Conservation (phyloP, 2,888 invertebrate species). For the Deroplatys truncata region DNA sequence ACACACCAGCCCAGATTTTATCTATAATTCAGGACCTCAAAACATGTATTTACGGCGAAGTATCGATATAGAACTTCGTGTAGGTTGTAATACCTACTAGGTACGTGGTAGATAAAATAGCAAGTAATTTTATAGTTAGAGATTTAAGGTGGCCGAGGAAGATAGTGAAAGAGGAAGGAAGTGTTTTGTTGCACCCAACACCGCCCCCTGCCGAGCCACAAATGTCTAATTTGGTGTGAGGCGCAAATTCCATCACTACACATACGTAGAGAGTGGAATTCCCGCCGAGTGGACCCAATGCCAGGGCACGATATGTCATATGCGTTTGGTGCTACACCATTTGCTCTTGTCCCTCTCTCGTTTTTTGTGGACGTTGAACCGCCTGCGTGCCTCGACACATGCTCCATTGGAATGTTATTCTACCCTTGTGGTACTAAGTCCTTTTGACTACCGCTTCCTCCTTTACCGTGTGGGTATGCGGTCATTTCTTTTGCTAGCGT, state of each 20-base stretch:
- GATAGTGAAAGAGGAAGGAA: not conserved
- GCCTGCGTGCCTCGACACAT: not conserved
- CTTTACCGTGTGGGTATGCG: too few relatives aligned
- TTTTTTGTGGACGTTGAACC: not conserved
- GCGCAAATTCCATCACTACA: not conserved
- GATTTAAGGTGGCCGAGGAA: not conserved
- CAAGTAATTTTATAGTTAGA: too few relatives aligned
- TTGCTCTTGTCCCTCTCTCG: not conserved
- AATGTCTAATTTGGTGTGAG: not conserved
- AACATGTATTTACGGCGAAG: too few relatives aligned
- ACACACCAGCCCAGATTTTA: too few relatives aligned
- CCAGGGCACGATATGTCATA: not conserved
- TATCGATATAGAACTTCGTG: too few relatives aligned
- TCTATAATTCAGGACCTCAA: too few relatives aligned
- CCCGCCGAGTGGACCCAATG: not conserved
- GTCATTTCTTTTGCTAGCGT: too few relatives aligned
- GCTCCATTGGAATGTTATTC: not conserved
- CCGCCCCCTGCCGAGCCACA: not conserved
- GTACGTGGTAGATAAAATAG: too few relatives aligned
- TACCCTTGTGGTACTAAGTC: too few relatives aligned
- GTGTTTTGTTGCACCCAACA: not conserved
- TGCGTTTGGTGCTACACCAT: not conserved
- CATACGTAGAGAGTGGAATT: not conserved
- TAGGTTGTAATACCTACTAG: too few relatives aligned
- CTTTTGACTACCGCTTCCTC: too few relatives aligned